Percentiles rank a stretch among this genome's conserved stretches.
Conservation (phyloP, 2,888 invertebrate species). For the Arrhopalites spinosus region DNA sequence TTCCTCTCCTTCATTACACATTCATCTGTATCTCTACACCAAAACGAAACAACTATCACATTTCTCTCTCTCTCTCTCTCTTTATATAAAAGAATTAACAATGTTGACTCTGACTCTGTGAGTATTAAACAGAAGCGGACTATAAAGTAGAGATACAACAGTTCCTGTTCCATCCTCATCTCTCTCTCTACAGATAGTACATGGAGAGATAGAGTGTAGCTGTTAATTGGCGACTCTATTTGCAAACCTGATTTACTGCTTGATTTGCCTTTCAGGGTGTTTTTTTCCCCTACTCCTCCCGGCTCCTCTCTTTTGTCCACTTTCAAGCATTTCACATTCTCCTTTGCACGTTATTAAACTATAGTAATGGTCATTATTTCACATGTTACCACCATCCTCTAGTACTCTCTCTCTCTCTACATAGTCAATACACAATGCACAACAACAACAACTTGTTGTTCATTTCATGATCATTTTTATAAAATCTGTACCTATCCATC, state of each 20-base stretch:
- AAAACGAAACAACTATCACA: too few species aligned
- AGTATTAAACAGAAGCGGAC: constrained; percentile 9
- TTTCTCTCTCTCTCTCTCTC: too few species aligned
- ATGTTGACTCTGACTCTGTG: neutral
- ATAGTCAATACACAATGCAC: neutral
- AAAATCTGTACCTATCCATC: neutral
- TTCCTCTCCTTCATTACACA: neutral
- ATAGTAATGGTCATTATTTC: too few species aligned
- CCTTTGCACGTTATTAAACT: too few species aligned
- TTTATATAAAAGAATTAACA: too few species aligned
- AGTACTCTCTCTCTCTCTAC: too few species aligned
- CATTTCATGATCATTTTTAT: neutral
- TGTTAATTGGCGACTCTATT: constrained; percentile 40
- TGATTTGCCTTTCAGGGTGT: neutral
- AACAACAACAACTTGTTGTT: too few species aligned
- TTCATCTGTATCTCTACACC: neutral
- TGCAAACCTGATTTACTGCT: constrained; percentile 40
- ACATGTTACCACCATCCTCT: too few species aligned
- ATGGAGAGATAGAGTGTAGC: neutral
- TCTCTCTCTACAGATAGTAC: neutral
- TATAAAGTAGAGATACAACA: neutral
- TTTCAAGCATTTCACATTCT: too few species aligned
- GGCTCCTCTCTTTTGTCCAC: neutral
- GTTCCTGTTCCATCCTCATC: neutral
- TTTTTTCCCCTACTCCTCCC: neutral